These are phyloP conservation scores for Melanostoma mellinum DNA, from an alignment of 2,888 invertebrate species.

Conservation along the genomic window DNA sequence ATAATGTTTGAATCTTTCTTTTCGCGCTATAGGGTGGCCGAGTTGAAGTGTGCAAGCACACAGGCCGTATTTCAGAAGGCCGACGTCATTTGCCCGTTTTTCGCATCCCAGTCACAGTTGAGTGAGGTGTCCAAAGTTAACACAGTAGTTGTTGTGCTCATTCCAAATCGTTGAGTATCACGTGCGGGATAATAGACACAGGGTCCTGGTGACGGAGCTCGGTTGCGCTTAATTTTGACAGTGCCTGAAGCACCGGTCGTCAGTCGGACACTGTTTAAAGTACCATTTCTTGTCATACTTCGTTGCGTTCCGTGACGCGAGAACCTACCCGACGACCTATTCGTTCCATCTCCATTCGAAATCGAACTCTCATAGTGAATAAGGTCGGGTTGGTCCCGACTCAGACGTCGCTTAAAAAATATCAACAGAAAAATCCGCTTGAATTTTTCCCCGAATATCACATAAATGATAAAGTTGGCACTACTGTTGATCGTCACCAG, in stretches of 20 bases:
- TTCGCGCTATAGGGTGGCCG: conserved; percentile 59
- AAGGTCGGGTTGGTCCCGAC: conserved; percentile 87
- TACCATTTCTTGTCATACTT: conserved; percentile 79
- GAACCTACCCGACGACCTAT: conserved; percentile 84
- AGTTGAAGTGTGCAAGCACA: conserved; percentile 60
- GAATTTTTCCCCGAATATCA: conserved; percentile 98
- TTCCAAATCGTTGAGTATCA: conserved; percentile 77
- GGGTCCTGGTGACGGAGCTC: conserved; percentile 82
- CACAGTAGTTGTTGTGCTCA: conserved; percentile 76
- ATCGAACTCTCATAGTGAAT: conserved; percentile 92
- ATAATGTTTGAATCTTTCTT: conserved; percentile 48
- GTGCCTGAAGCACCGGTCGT: conserved; percentile 77
- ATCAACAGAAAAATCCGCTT: conserved; percentile 91
- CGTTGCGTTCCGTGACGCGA: conserved; percentile 83
- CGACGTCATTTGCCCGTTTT: conserved; percentile 81
- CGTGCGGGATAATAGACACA: conserved; percentile 82
- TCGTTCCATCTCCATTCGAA: conserved; percentile 89
- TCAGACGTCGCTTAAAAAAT: conserved; percentile 87
- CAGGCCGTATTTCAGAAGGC: conserved; percentile 77
- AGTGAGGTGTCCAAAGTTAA: conserved; percentile 78
- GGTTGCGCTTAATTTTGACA: conserved; percentile 80
- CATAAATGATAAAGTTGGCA: conserved; percentile 98
- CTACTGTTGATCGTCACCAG: conserved; percentile 98
- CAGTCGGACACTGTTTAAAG: conserved; percentile 79
- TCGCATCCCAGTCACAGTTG: conserved; percentile 80